Percentiles rank a stretch among this genome's conserved stretches.
phyloP scores from a whole-genome alignment of 2,888 invertebrate species.

The Acrocyrtus sp. region DNA sequence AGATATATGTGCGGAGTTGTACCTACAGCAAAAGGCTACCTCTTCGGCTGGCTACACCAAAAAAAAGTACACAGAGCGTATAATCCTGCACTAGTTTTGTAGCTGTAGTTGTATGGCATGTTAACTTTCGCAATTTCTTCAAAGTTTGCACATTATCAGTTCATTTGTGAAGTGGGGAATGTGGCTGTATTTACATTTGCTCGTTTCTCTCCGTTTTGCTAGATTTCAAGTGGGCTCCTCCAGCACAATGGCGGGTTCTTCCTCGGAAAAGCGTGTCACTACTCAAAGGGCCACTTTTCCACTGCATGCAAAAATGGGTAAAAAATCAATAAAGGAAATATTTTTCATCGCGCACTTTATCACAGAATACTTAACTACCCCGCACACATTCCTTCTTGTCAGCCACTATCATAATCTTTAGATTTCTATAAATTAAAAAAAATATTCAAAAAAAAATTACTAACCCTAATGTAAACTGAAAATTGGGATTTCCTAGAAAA shows the following conservation, averaged over 20 bases:
- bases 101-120: background rate
- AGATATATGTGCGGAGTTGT: too few species aligned
- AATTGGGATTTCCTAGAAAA: too few species aligned
- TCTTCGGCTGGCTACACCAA: too few species aligned
- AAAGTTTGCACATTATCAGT: conserved; percentile 33
- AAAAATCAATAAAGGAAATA: too few species aligned
- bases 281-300: background rate
- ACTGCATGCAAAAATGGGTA: background rate
- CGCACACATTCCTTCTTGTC: too few species aligned
- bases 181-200: background rate
- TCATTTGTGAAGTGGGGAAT: conserved; percentile 9
- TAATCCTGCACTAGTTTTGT: background rate
- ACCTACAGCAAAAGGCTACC: too few species aligned
- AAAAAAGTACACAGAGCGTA: background rate
- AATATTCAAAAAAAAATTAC: too few species aligned
- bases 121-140: conserved; percentile 13
- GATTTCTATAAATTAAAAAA: too few species aligned
- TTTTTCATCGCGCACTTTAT: too few species aligned
- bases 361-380: too few species aligned
- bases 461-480: too few species aligned
- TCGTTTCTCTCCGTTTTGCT: background rate
- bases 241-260: background rate
- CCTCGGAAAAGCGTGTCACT: background rate
- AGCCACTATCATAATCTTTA: too few species aligned
- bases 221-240: background rate